phyloP scores from a whole-genome alignment of 2,113 vertebrate genomes.

The Xiphophorus maculatus region DNA sequence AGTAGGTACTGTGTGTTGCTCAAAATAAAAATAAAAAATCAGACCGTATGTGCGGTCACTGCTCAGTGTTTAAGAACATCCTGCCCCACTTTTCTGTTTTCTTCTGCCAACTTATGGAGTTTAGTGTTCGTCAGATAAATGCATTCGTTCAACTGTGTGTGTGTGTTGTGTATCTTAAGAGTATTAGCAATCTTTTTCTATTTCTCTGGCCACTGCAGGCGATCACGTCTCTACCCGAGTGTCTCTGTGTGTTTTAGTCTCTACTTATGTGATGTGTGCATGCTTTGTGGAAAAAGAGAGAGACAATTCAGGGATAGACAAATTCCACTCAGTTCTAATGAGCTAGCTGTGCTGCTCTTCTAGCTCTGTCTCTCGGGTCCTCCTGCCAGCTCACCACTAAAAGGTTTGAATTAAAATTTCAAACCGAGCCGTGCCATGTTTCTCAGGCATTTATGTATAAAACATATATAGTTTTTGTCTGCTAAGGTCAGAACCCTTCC shows the following conservation, averaged over 20 bases:
- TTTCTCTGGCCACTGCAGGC: neutral
- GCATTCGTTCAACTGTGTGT: neutral
- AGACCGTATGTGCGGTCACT: slow-evolving; percentile 30
- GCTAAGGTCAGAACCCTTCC: slow-evolving; percentile 11
- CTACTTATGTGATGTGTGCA: neutral
- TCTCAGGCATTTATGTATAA: slow-evolving; percentile 63
- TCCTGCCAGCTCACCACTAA: slow-evolving; percentile 66
- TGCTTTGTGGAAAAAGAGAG: neutral
- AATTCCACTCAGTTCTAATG: slow-evolving; percentile 56
- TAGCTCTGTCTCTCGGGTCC: slow-evolving; percentile 62
- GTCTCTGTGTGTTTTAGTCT: neutral
- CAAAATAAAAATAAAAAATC: slow-evolving; percentile 7
- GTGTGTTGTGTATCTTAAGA: neutral
- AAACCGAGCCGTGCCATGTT: slow-evolving; percentile 55
- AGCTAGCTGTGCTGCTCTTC: slow-evolving; percentile 49
- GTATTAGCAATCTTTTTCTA: neutral
- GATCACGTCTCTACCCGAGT: neutral
- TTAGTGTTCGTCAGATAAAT: slow-evolving; percentile 1
- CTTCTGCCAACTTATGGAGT: slow-evolving; percentile 20
- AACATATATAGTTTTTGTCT: slow-evolving; percentile 41
- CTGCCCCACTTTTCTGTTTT: slow-evolving; percentile 50
- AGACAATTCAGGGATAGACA: slow-evolving; percentile 43
- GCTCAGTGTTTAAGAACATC: slow-evolving; percentile 42
- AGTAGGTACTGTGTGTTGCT: slow-evolving; percentile 4
- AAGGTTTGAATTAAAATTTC: slow-evolving; percentile 78